These are phyloP conservation scores for Furnarius figulus DNA, from an alignment of 2,113 vertebrate genomes.

Conservation along the genomic window DNA sequence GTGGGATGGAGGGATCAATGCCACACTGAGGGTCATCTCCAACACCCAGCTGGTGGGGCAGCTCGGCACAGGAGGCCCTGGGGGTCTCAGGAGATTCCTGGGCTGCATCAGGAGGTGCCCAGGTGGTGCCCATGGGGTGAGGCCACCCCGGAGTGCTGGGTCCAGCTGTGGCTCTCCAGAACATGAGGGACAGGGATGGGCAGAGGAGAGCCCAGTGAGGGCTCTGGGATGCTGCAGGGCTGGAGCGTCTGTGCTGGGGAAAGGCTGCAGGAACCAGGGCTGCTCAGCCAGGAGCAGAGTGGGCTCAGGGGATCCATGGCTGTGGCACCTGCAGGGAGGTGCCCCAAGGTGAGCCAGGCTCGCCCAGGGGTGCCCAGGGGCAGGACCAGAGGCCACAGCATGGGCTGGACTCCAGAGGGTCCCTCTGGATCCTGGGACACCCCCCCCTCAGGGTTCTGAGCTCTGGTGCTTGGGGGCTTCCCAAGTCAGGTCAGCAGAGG, in stretches of 20 bases:
- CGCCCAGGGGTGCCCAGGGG: not conserved
- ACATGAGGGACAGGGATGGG: not conserved
- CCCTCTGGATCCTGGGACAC: not conserved
- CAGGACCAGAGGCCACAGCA: not conserved
- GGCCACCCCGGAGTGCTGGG: fast-evolving
- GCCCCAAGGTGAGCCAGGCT: not conserved
- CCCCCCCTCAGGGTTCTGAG: not conserved
- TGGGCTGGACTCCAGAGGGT: not conserved
- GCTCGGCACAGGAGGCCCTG: not conserved
- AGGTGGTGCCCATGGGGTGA: not conserved
- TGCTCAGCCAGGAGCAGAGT: not conserved
- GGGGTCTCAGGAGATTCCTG: not conserved
- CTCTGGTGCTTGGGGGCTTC: not conserved
- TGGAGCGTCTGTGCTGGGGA: not conserved
- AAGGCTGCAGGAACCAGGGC: not conserved
- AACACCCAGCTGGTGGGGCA: not conserved
- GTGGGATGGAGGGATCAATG: not conserved
- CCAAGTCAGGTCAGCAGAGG: not conserved
- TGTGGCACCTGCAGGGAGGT: not conserved
- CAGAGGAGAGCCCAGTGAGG: not conserved
- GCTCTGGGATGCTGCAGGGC: not conserved
- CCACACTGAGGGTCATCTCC: not conserved
- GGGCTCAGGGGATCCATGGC: not conserved
- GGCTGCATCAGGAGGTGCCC: not conserved
- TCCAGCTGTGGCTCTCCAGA: not conserved